phyloP scores from a whole-genome alignment of 2,888 invertebrate genomes.

The Drosophila borealis region DNA sequence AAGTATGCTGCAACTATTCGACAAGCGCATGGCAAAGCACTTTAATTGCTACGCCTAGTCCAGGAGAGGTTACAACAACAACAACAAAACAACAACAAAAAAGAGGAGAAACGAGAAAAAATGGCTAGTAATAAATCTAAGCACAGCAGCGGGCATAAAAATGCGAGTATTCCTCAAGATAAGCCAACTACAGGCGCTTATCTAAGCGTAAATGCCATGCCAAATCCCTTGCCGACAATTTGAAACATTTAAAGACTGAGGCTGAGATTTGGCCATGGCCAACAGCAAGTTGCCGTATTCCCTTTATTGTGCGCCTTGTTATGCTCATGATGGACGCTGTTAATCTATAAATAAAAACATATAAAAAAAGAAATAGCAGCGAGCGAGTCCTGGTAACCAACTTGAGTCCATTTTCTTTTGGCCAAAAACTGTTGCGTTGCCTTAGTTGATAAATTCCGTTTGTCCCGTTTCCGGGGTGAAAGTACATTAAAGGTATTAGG shows the following conservation, averaged over 20 bases:
- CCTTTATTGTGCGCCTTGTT: conserved; percentile 66
- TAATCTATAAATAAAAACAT: conserved; percentile 68
- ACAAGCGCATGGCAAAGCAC: conserved; percentile 28
- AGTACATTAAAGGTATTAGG: conserved; percentile 67
- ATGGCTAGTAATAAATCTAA: conserved; percentile 72
- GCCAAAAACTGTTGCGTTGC: conserved; percentile 65
- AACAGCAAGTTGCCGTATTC: conserved; percentile 37
- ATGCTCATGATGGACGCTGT: conserved; percentile 69
- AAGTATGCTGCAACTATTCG: conserved; percentile 68
- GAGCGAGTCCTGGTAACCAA: conserved; percentile 27
- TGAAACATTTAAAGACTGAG: conserved; percentile 81
- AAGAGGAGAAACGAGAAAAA: conserved; percentile 31
- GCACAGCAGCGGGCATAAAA: conserved; percentile 39
- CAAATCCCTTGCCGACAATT: conserved; percentile 83
- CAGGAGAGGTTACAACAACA: not conserved
- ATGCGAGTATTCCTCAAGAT: conserved; percentile 71
- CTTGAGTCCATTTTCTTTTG: conserved; percentile 8
- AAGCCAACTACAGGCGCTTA: conserved; percentile 79
- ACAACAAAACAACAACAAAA: not conserved
- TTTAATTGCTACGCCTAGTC: conserved; percentile 60
- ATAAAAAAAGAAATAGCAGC: conserved; percentile 35
- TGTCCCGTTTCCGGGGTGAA: conserved; percentile 35
- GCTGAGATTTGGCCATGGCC: conserved; percentile 50
- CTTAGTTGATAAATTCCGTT: conserved; percentile 50
- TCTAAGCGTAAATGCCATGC: conserved; percentile 75